These are phyloP conservation scores for Smutsia temminckii DNA, from an alignment of 2,797 vertebrate genomes.

Conservation along the genomic window DNA sequence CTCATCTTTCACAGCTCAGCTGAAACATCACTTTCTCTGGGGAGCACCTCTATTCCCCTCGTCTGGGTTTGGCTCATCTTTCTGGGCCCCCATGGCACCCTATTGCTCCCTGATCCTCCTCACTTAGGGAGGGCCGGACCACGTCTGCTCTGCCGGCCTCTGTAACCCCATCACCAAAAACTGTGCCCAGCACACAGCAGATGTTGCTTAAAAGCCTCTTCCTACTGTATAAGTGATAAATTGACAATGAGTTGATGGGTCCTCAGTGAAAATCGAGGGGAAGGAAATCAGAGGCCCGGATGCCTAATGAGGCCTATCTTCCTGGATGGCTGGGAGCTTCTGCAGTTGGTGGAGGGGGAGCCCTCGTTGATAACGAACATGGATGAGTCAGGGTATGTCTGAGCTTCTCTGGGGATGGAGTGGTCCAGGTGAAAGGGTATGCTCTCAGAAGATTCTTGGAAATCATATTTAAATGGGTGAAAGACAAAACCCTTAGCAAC, in stretches of 20 bases:
- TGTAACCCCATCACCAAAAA: not conserved
- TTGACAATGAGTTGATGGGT: not conserved
- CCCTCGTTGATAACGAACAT: not conserved
- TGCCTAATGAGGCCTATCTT: not conserved
- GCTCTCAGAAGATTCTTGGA: not conserved
- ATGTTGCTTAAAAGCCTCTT: not conserved
- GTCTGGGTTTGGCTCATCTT: not conserved
- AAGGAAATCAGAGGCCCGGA: not conserved
- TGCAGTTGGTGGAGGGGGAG: not conserved
- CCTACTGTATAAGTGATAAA: not conserved
- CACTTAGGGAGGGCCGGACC: not conserved
- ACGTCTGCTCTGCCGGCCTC: not conserved
- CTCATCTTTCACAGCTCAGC: not conserved
- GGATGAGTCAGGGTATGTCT: not conserved
- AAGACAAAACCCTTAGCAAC: not conserved
- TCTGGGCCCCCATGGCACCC: not conserved
- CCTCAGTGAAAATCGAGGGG: not conserved
- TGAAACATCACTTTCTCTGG: not conserved
- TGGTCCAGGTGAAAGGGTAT: not conserved
- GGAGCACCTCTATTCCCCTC: not conserved
- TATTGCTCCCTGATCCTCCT: not conserved
- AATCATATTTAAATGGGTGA: not conserved
- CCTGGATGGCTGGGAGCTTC: not conserved
- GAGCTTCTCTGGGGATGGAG: not conserved
- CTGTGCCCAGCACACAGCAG: not conserved